phyloP scores from a whole-genome alignment of 1,140 invertebrate genomes.

The Reticulitermes speratus region DNA sequence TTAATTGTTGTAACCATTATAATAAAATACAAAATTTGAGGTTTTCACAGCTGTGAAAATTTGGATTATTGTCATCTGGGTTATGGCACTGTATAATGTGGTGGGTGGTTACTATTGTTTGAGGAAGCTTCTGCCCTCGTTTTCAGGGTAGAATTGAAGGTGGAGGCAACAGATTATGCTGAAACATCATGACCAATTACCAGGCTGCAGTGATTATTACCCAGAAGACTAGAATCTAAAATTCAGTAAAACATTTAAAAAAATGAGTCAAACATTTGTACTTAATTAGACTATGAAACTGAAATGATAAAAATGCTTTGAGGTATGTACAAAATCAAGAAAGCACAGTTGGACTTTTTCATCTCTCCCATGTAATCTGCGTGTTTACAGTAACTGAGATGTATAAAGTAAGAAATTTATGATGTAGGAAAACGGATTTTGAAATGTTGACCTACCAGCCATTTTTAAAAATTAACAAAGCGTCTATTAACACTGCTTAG shows the following conservation, averaged over 20 bases:
- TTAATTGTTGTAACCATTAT: not conserved
- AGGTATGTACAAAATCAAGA: conserved; percentile 26
- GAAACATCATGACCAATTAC: no score
- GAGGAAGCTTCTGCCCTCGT: no score
- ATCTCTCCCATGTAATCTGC: conserved; percentile 18
- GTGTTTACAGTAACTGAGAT: conserved; percentile 17
- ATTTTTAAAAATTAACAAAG: not conserved
- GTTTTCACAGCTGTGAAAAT: not conserved
- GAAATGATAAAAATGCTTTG: conserved; percentile 5
- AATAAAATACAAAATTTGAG: not conserved
- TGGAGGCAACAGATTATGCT: no score
- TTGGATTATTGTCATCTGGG: no score
- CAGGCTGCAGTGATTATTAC: no score
- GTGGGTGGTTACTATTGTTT: no score
- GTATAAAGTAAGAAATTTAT: not conserved
- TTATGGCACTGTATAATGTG: no score
- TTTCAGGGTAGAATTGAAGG: no score
- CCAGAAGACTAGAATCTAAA: no score
- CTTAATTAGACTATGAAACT: conserved; percentile 20
- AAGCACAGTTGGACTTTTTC: conserved; percentile 21
- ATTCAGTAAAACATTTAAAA: not conserved
- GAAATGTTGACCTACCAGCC: not conserved
- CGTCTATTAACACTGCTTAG: not conserved
- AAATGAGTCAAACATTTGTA: not conserved
- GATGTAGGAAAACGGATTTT: not conserved